phyloP scores from a whole-genome alignment of 2,113 vertebrate species.

The Pterophyllum scalare region DNA sequence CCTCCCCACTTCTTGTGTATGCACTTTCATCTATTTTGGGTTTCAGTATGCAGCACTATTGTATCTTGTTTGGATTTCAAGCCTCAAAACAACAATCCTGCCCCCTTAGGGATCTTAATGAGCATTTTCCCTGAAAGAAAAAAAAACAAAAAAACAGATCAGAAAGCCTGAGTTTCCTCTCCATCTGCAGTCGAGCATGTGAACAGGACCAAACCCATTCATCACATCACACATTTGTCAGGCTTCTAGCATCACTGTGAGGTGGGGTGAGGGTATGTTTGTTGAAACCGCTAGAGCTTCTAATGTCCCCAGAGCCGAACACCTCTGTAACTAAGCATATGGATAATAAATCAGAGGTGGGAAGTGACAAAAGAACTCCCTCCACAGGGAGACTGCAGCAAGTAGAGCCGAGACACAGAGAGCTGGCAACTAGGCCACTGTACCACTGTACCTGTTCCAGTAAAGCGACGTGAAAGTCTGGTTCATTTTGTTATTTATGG shows the following conservation, averaged over 20 bases:
- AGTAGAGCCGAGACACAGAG: neutral
- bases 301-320: slow-evolving; percentile 36
- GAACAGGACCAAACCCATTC: slow-evolving; percentile 37
- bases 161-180: neutral
- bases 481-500: slow-evolving; percentile 44
- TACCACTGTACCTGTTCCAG: slow-evolving; percentile 22
- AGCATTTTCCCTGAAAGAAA: slow-evolving; percentile 13
- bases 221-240: slow-evolving; percentile 50
- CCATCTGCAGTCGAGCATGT: slow-evolving; percentile 20
- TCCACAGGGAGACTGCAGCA: slow-evolving; percentile 33
- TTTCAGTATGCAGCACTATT: neutral
- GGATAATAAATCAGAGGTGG: slow-evolving; percentile 69
- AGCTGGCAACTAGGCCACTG: slow-evolving; percentile 19
- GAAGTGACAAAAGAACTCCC: slow-evolving; percentile 47
- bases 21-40: slow-evolving; percentile 21
- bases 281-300: slow-evolving; percentile 26
- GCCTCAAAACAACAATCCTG: slow-evolving; percentile 10
- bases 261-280: neutral
- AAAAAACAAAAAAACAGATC: neutral
- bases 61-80: slow-evolving; percentile 12
- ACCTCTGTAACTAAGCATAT: slow-evolving; percentile 48
- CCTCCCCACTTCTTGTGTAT: neutral
- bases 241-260: neutral
- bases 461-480: slow-evolving; percentile 16
- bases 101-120: slow-evolving; percentile 26